Base-by-base conservation (phyloP, 2,888 invertebrate species). In the Exephanes ischioxanthus region DNA sequence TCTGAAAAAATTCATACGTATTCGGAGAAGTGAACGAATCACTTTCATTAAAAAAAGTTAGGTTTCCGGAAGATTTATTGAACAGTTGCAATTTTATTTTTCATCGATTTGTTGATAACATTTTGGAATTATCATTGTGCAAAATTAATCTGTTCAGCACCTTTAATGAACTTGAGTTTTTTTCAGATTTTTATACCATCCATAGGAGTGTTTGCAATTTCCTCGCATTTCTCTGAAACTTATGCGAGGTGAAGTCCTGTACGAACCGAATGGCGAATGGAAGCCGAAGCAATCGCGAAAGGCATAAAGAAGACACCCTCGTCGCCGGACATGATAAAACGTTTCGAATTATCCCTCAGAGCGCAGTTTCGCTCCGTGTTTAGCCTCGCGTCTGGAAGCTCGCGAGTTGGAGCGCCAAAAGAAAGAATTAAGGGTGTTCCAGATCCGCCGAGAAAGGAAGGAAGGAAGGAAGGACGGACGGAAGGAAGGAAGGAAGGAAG, bases 331-430 rank as follows among this genome's bases (percentile, higher is more conserved):
- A 88, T 88, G 89, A 90, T 91, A 89, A 92, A 91, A 89, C 89
- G 81, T 88, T 89, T 85, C 84, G 82, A 77, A 84, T 87, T 86
- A 87, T 87, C 73, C 83, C 85, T 77, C 58, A 14, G 63, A 86
- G 83, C 77, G 88, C 85, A 86, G 89, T 91, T 92, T 90, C 88
- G 88, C 87, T 86, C 86, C 82, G 86, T 89, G 89, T 80, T 89
- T 85, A 88, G 85, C 51, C 87, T 91, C 91, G 89, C 90, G 14
- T 58, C 72, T 45, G 53, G 67, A 67, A 14, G 11, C 37, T 45
- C 68, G n/a, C 22, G 55, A 26, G 16, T 41, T 22, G 83, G 77
- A 70, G 51, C 63, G 77, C 58, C 70, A 83, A 55, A 51, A 68
- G 70, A 30, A 55, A 61, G 11, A 61, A 61, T 16, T 5, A 16